These are phyloP conservation scores for Brachylomia viminalis DNA, from an alignment of 2,888 invertebrate genomes.

Conservation along the genomic window DNA sequence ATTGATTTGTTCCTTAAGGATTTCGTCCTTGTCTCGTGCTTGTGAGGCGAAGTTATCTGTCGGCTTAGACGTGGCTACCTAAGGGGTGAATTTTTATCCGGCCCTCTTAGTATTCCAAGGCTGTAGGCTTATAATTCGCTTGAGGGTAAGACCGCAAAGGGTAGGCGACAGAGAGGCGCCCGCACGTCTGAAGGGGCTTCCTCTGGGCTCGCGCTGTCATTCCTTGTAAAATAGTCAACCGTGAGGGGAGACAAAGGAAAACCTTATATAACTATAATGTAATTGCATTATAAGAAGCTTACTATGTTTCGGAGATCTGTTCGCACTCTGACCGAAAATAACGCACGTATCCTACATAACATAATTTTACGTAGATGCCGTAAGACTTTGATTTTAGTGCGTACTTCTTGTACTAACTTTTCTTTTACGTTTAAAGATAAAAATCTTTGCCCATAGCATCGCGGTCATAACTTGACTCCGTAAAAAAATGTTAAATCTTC, in stretches of 20 bases:
- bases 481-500: constrained; percentile 59
- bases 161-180: constrained; percentile 76
- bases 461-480: constrained; percentile 47
- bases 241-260: constrained; percentile 52
- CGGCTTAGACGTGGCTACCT: constrained; percentile 86
- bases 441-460: constrained; percentile 46
- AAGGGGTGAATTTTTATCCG: constrained; percentile 86
- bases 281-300: constrained; percentile 53
- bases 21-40: constrained; percentile 80
- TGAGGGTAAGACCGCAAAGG: constrained; percentile 82
- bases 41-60: constrained; percentile 82
- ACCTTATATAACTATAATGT: constrained; percentile 42
- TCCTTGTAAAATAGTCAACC: constrained; percentile 76
- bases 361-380: constrained; percentile 2
- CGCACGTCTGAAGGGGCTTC: constrained; percentile 76
- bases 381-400: constrained; percentile 40
- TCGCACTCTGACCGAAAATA: constrained; percentile 26
- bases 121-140: constrained; percentile 86
- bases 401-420: constrained; percentile 41
- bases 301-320: constrained; percentile 43
- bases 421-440: constrained; percentile 50
- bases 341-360: background rate
- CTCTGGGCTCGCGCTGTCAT: constrained; percentile 75
- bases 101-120: constrained; percentile 86
- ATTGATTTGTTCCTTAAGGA: constrained; percentile 85